These are phyloP conservation scores for Phaedon cochleariae DNA, from an alignment of 2,888 invertebrate genomes.

Conservation along the genomic window DNA sequence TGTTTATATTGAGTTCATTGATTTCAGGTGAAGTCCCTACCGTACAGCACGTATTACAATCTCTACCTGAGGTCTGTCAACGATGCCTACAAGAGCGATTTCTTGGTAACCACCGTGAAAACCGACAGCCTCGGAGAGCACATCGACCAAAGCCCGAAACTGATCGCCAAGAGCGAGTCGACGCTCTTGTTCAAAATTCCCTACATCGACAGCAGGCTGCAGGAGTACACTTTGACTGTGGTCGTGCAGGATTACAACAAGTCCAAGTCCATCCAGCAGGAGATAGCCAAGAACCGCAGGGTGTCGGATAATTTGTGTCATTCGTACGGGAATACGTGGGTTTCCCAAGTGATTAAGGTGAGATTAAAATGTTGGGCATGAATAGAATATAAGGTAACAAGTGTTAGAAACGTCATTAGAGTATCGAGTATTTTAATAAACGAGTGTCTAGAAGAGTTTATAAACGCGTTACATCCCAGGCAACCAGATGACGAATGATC, in stretches of 20 bases:
- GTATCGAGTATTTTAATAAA: too few species aligned
- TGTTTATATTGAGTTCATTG: too few species aligned
- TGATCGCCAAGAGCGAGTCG: constrained; percentile 46
- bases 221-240: constrained; percentile 50
- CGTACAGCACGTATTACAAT: constrained; percentile 52
- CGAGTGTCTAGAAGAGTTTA: too few species aligned
- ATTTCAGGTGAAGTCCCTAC: constrained; percentile 55
- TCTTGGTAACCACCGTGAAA: constrained; percentile 43
- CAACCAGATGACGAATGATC: too few species aligned
- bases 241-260: constrained; percentile 55
- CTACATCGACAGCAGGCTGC: constrained; percentile 47
- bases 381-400: not conserved
- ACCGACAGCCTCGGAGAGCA: constrained; percentile 52
- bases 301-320: constrained; percentile 53
- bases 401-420: not conserved
- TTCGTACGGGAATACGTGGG: constrained; percentile 55
- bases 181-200: constrained; percentile 52
- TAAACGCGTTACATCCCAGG: too few species aligned
- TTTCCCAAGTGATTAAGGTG: constrained; percentile 52
- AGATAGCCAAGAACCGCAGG: constrained; percentile 42
- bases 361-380: not conserved
- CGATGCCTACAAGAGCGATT: constrained; percentile 47
- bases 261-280: constrained; percentile 35
- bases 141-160: constrained; percentile 52
- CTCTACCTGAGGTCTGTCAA: constrained; percentile 54